Evolutionary conservation across 37 sponge, comb jelly and placozoan genomes (phyloP).

Genomic region (Eunapius fragilis): DNA sequence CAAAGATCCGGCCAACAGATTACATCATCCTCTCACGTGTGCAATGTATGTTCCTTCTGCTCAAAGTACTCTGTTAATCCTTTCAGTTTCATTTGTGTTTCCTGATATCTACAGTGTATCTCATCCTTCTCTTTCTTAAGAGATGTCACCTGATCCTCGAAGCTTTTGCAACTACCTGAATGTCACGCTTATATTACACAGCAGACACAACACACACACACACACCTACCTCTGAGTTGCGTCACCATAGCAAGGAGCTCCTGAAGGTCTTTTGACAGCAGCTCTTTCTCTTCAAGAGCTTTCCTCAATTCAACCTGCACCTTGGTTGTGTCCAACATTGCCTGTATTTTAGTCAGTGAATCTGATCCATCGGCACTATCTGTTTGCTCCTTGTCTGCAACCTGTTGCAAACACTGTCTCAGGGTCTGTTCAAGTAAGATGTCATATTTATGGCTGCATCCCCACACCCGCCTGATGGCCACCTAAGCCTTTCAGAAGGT

Average conservation of each 20-base stretch:
- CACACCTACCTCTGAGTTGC: constrained; percentile 26
- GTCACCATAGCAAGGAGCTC: neutral
- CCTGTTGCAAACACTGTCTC: constrained; percentile 38
- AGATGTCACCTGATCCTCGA: constrained; percentile 9
- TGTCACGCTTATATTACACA: too few relatives aligned
- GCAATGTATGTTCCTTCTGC: constrained; percentile 57
- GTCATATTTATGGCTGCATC: neutral
- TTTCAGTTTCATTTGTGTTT: constrained; percentile 55
- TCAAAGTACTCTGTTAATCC: constrained; percentile 79
- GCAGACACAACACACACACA: too few relatives aligned
- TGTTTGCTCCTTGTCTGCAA: constrained; percentile 16
- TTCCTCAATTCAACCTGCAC: constrained; percentile 45
- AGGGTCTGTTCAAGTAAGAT: constrained; percentile 15
- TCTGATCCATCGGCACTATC: constrained; percentile 5
- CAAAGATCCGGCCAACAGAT: neutral
- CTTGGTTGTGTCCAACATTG: constrained; percentile 82
- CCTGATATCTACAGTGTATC: constrained; percentile 13
- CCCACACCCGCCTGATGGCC: neutral
- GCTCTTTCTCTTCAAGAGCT: constrained; percentile 40
- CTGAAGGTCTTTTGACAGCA: constrained; percentile 12
- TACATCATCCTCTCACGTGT: neutral
- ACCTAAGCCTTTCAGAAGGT: too few relatives aligned
- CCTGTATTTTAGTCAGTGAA: constrained; percentile 51
- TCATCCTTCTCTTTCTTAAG: constrained; percentile 13
- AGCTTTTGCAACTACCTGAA: constrained; percentile 26